Percentiles rank a stretch among this genome's conserved stretches.
Conservation (phyloP, 2,797 vertebrate genomes). For the Cetoscarus ocellatus region DNA sequence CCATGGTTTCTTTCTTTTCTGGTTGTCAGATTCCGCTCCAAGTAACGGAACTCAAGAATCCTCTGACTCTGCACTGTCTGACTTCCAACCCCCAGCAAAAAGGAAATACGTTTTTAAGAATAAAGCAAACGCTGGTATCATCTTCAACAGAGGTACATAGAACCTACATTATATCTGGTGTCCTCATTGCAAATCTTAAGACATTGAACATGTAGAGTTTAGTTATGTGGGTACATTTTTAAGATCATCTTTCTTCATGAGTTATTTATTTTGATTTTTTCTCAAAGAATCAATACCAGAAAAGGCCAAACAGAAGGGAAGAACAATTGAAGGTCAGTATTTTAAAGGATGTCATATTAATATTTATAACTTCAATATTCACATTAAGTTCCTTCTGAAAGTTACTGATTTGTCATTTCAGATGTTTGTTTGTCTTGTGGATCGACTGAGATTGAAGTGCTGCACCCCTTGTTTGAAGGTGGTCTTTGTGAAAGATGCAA, state of each 20-base stretch:
- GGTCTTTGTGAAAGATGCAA: conserved; percentile 86
- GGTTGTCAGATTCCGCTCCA: conserved; percentile 32
- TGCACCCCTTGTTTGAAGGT: conserved; percentile 85
- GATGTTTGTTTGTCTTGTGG: conserved; percentile 86
- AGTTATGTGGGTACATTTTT: not conserved
- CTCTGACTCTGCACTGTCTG: conserved; percentile 66
- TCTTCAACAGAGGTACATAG: conserved; percentile 70
- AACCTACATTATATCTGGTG: too few relatives aligned
- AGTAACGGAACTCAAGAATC: conserved; percentile 25
- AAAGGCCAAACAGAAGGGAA: conserved; percentile 65
- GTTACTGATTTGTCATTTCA: conserved; percentile 50
- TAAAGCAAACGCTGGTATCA: conserved; percentile 32
- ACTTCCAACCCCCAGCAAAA: conserved; percentile 84
- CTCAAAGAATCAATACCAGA: conserved; percentile 73
- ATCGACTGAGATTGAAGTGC: conserved; percentile 59
- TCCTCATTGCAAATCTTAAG: not conserved
- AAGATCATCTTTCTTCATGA: not conserved
- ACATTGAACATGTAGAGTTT: not conserved
- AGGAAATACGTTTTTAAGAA: conserved; percentile 77
- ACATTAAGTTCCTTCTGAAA: not conserved
- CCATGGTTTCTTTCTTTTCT: conserved; percentile 5
- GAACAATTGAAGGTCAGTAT: conserved; percentile 76
- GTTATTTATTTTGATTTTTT: conserved; percentile 23
- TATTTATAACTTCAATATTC: not conserved
- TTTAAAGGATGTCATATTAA: not conserved